These are phyloP conservation scores for Hypothenemus hampei DNA, from an alignment of 1,140 invertebrate species.

Conservation along the genomic window DNA sequence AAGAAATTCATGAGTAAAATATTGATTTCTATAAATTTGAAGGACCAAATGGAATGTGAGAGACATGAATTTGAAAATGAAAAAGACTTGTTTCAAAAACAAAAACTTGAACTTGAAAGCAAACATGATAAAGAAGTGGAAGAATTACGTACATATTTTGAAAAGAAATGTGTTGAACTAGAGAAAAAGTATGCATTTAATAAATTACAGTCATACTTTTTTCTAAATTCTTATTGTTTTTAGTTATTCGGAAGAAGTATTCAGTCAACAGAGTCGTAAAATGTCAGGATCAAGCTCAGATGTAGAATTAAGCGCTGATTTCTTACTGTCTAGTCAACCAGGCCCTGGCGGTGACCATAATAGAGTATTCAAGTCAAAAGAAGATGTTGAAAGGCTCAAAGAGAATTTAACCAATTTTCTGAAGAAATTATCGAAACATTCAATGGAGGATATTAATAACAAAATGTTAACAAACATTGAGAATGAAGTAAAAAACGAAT, in stretches of 20 bases:
- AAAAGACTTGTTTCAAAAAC: constrained; percentile 48
- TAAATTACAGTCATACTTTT: neutral
- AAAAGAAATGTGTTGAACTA: constrained; percentile 69
- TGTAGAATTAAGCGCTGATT: constrained; percentile 29
- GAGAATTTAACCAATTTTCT: constrained; percentile 26
- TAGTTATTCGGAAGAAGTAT: constrained; percentile 63
- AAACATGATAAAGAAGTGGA: constrained; percentile 70
- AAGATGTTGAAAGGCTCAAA: constrained; percentile 29
- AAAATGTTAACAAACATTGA: constrained; percentile 31
- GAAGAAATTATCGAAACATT: constrained; percentile 23
- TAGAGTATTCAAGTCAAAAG: constrained; percentile 26
- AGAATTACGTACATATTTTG: constrained; percentile 70
- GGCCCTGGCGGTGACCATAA: constrained; percentile 33
- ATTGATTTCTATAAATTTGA: too few species aligned
- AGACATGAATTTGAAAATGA: constrained; percentile 48
- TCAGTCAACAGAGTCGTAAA: constrained; percentile 62
- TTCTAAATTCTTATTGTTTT: constrained; percentile 20
- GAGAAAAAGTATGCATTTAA: constrained; percentile 59
- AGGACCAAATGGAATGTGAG: constrained; percentile 37
- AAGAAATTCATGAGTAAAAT: too few species aligned
- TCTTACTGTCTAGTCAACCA: constrained; percentile 19
- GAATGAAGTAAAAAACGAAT: constrained; percentile 29
- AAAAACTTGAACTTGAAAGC: constrained; percentile 52
- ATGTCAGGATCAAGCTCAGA: constrained; percentile 49
- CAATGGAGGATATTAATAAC: constrained; percentile 29